These are phyloP conservation scores for Nesometra sesokonis DNA, from an alignment of 35 echinoderm and acorn worm genomes.

Conservation along the genomic window DNA sequence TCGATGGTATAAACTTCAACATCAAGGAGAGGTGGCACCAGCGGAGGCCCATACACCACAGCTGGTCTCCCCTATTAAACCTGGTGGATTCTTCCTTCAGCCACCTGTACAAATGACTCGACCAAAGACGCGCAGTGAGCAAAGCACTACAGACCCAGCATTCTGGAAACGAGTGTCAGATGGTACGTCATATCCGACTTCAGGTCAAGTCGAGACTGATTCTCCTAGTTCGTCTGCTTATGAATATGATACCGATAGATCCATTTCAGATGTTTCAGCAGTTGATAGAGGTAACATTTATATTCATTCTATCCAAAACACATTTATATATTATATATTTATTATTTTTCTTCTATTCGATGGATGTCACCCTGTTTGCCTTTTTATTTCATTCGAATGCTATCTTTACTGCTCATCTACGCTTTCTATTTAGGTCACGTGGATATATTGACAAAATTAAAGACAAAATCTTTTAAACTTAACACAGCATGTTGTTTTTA, in stretches of 20 bases:
- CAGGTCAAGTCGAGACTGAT: not conserved
- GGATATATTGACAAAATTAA: not conserved
- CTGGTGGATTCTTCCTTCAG: not conserved
- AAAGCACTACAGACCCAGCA: not conserved
- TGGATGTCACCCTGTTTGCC: not conserved
- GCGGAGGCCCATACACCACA: not conserved
- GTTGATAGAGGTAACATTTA: not conserved
- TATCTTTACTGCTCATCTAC: not conserved
- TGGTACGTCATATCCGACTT: not conserved
- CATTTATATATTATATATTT: not conserved
- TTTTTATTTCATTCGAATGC: not conserved
- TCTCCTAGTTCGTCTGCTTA: not conserved
- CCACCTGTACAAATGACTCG: not conserved
- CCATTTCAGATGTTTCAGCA: not conserved
- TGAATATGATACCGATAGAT: not conserved
- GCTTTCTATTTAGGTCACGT: not conserved
- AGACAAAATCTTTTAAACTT: not conserved
- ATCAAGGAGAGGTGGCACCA: not conserved
- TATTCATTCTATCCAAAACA: not conserved
- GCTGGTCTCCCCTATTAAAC: not conserved
- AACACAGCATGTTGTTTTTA: not conserved
- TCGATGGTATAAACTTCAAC: conserved; percentile 65
- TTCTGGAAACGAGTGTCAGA: not conserved
- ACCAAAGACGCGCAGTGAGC: not conserved
- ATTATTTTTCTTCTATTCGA: not conserved